Base-by-base conservation (phyloP, 2,888 invertebrate species). In the Asteroscopus sphinx region DNA sequence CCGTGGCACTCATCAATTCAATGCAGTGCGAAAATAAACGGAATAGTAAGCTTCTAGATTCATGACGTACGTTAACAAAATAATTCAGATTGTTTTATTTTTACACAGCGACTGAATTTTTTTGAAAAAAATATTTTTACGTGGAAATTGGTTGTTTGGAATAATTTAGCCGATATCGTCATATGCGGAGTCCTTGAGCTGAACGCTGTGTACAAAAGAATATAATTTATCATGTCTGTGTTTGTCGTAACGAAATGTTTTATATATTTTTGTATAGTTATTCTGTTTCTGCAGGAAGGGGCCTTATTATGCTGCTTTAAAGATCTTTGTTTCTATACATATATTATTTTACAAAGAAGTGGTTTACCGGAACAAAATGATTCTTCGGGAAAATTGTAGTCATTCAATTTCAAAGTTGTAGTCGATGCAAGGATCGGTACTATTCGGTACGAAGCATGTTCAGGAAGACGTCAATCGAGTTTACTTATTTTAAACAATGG, bases 31-130 rank as follows among this genome's bases (percentile, higher is more conserved):
- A 9, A 58, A 46, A 51, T 41, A 42, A 42, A 37, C 11, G n/a
- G 17, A 46, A 45, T 41, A 4, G 6, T 8, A 17, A 62, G 62
- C 17, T 48, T 62, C 47, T 44, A 48, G 61, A 44, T 35, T 37
- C 12, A 30, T 26, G 17, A 32, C 26, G 15, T 6, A 9, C 13
- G 12, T 7, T 13, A 17, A 35, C 17, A 44, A 21, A 21, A 26
- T 44, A 3, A 35, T 15, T 25, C 33, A 12, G 28, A 33, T 28
- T 30, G 8, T 33, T 55, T 16, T 9, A 42, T n/a, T 16, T 58
- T 41, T 28, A 46, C 32, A 61, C 33, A 42, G 12, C 28, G 12
- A 45, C 16, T 13, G 25, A 11, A 13, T 7, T 5, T 5, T 3
- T 36, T 49, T 0, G 21, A 6, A 33, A 37, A 17, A 32, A 30